Evolutionary conservation across 1,140 invertebrate genomes (phyloP).

Genomic region (Drusus annulatus): DNA sequence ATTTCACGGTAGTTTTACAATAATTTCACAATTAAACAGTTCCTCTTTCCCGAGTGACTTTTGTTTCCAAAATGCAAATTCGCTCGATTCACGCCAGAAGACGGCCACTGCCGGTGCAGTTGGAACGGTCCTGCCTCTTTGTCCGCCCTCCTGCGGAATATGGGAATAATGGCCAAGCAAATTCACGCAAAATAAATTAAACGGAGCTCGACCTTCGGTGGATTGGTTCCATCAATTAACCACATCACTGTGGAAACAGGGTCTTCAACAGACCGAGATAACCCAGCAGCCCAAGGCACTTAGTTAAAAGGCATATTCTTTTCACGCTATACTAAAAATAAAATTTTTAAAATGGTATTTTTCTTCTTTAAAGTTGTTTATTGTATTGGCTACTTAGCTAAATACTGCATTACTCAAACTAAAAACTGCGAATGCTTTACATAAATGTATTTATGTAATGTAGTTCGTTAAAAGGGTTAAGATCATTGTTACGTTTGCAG

Average conservation of each 20-base stretch:
- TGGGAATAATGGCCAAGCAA: conserved; percentile 9
- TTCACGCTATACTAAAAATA: not conserved
- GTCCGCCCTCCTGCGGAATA: not conserved
- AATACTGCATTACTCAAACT: too few species aligned
- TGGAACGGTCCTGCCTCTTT: not conserved
- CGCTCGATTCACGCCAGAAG: not conserved
- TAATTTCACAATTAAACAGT: conserved; percentile 4
- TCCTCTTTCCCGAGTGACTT: not conserved
- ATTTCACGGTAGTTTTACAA: not conserved
- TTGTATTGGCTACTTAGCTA: too few species aligned
- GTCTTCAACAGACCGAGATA: not conserved
- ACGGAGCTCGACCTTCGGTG: conserved; percentile 45
- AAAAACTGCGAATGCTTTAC: too few species aligned
- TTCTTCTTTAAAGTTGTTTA: too few species aligned
- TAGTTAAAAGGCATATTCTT: not conserved
- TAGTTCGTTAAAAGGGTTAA: too few species aligned
- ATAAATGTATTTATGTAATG: too few species aligned
- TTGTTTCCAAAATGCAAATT: conserved; percentile 24
- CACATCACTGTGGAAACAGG: conserved; percentile 2
- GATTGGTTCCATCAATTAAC: conserved; percentile 54
- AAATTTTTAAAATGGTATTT: too few species aligned
- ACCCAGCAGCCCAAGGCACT: not conserved
- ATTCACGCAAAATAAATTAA: conserved; percentile 29
- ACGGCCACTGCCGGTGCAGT: not conserved
- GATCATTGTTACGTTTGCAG: too few species aligned